Evolutionary conservation across 2,797 vertebrate genomes (phyloP), one percentile per base, ranked within the genome.

Genomic region (Phataginus tricuspis): DNA sequence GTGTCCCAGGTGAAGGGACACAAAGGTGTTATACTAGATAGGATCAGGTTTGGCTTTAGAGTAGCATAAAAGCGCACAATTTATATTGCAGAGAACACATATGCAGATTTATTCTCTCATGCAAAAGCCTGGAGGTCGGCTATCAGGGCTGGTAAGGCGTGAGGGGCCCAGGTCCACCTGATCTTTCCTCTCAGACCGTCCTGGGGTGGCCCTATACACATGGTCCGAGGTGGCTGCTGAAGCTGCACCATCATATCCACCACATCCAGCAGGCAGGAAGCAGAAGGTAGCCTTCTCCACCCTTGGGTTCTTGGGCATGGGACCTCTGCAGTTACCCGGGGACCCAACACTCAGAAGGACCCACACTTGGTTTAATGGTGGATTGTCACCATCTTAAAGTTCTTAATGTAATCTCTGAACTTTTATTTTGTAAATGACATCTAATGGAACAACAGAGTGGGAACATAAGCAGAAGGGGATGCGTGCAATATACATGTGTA

Each of bases 1-100:
- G 7, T 87, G 66, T 49, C 57, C n/a, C 64, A 86, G 55, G 15
- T 6, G 4, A 83, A 34, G 10, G 29, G 39, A 92, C 37, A 49
- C 25, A 72, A 75, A 77, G 25, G n/a, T 90, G 7, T 51, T 78
- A 1, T 59, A 42, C 55, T 55, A 72, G 29, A 42, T 59, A 89
- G 55, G 37, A 61, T 59, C 45, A 37, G 19, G 14, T 90, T 86
- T 90, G 55, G 7, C 68, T 72, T 94, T 80, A 84, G 4, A 79
- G 69, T 16, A 79, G 78, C 13, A 42, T 75, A 51, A 45, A 87
- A 78, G 55, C 14, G 55, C 16, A 31, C 15, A 68, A 14, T 53
- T 77, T 88, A 64, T 31, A 14, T 51, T 27, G 59, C 49, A 86
- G 55, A 92, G 75, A 86, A 80, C 11, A 75, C 51, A 69, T 51